These are phyloP conservation scores for Rafetus swinhoei DNA, from an alignment of 2,113 vertebrate genomes.

Conservation along the genomic window DNA sequence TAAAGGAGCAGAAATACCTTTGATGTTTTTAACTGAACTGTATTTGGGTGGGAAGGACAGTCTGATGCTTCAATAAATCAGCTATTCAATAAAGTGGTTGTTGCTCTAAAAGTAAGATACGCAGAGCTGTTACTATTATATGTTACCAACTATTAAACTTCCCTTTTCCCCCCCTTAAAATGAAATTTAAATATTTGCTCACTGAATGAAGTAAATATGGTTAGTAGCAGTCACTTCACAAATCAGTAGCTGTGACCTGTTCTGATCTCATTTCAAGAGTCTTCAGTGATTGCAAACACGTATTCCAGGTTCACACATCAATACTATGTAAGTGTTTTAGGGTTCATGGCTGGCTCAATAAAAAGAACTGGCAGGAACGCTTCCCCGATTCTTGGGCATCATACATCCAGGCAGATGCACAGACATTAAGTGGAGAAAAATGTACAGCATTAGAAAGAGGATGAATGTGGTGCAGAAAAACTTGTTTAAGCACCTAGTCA, in stretches of 20 bases:
- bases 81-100: background rate
- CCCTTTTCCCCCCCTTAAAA: background rate
- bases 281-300: background rate
- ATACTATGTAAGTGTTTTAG: background rate
- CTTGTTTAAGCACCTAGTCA: background rate
- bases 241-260: background rate
- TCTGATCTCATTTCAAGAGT: background rate
- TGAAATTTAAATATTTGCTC: background rate
- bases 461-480: background rate
- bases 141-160: background rate
- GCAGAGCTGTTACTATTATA: background rate
- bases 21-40: background rate
- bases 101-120: background rate
- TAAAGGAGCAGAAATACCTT: background rate
- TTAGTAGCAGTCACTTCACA: background rate
- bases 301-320: background rate
- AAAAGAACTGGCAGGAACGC: background rate
- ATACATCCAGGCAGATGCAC: background rate
- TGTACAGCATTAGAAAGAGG: background rate
- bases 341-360: background rate
- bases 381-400: background rate
- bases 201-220: background rate
- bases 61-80: background rate
- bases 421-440: constrained; percentile 11
- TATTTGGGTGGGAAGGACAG: background rate